These are phyloP conservation scores for Scolopax mira DNA, from an alignment of 2,113 vertebrate genomes.

Conservation along the genomic window DNA sequence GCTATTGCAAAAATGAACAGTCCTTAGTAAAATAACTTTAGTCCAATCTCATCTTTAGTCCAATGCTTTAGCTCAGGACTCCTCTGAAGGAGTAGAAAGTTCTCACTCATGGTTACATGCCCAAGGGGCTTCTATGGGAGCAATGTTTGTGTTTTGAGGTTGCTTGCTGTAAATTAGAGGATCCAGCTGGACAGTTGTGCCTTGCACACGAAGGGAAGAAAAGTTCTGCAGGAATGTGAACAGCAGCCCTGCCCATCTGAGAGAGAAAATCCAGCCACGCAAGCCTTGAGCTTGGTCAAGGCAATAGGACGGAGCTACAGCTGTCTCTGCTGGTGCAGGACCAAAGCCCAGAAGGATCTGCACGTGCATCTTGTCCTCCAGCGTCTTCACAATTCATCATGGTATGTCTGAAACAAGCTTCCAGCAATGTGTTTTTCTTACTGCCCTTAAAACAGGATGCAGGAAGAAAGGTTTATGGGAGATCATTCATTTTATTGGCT, in stretches of 20 bases:
- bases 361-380: background rate
- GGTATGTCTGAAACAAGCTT: background rate
- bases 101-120: too few species aligned
- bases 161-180: background rate
- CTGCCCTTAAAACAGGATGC: slow-evolving; percentile 21
- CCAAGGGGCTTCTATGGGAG: accelerated
- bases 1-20: background rate
- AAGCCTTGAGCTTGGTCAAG: background rate
- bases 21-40: background rate
- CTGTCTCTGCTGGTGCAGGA: background rate
- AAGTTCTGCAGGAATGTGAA: too few species aligned
- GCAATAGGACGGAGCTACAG: background rate
- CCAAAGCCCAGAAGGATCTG: background rate
- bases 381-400: background rate
- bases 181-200: background rate
- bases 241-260: background rate
- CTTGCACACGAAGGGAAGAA: background rate
- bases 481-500: slow-evolving; percentile 48
- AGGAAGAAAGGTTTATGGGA: slow-evolving; percentile 37
- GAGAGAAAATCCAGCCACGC: background rate
- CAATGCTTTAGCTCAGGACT: background rate
- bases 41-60: background rate
- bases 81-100: background rate
- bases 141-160: background rate
- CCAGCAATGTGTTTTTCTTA: background rate